phyloP scores from a whole-genome alignment of 1,140 invertebrate genomes.

The Tribolium madens region DNA sequence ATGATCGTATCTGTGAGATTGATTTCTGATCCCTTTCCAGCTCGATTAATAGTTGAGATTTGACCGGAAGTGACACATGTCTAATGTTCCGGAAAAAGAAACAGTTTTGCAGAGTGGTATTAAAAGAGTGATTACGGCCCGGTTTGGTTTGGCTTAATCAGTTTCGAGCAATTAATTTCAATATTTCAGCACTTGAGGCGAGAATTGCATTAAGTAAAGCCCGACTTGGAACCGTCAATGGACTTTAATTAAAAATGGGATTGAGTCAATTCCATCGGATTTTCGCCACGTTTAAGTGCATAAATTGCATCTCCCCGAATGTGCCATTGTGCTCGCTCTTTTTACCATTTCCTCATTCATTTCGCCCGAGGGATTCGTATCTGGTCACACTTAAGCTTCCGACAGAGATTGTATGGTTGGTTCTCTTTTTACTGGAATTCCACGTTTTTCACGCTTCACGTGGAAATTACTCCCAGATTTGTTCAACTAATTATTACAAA shows the following conservation, averaged over 20 bases:
- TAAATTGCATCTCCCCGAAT: constrained; percentile 19
- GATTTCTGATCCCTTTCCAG: constrained; percentile 22
- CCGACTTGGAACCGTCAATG: constrained; percentile 8
- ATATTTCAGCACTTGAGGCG: constrained; percentile 3
- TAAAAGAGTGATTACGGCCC: background rate
- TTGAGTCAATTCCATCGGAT: constrained; percentile 14
- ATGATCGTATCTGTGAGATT: constrained; percentile 24
- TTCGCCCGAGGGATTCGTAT: constrained; percentile 22
- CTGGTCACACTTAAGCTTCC: constrained; percentile 30
- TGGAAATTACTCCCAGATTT: constrained; percentile 24
- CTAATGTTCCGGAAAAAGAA: constrained; percentile 8
- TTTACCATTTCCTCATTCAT: constrained; percentile 18
- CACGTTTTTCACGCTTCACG: constrained; percentile 19
- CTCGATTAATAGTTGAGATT: constrained; percentile 21
- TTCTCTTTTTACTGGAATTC: constrained; percentile 27
- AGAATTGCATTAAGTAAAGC: constrained; percentile 4
- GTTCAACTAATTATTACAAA: constrained; percentile 35
- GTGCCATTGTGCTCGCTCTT: constrained; percentile 17
- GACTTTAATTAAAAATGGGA: constrained; percentile 26
- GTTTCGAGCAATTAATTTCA: background rate
- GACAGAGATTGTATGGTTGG: constrained; percentile 8
- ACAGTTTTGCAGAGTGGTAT: background rate
- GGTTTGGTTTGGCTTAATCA: background rate
- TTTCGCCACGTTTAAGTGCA: constrained; percentile 17
- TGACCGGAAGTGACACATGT: constrained; percentile 20